Base-by-base conservation (phyloP, 2,113 vertebrate genomes). In the Lophura nycthemera region DNA sequence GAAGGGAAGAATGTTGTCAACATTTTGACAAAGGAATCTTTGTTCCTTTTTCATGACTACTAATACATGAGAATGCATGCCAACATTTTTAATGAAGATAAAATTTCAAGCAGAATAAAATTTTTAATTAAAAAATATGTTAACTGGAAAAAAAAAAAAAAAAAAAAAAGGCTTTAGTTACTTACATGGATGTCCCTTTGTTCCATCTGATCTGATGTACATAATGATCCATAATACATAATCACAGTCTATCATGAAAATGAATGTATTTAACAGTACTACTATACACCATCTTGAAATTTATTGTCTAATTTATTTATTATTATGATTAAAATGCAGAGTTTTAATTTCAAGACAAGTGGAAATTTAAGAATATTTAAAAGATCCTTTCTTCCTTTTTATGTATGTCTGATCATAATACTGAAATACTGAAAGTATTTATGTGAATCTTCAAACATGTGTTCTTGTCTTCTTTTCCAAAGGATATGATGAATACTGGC, bases 141-240 rank as follows among this genome's bases (percentile, higher is more conserved):
- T 60, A n/a, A 34, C 1, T 50, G 21, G 36, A 36, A 36, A 36
- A 36, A 38, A 38, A 38, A 38, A 38, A 38, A 38, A 38, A 50
- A 1, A 0, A 79, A 45, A 0, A 40, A 18, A 19, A 43, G 4
- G 0, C 4, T 89, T 69, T 56, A 10, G 4, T 15, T 56, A 89
- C 87, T 72, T 6, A 7, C 38, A 7, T 32, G 8, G 2, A 0
- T 42, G 19, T 45, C 4, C 3, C 7, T 86, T 71, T 63, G 22
- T 66, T 71, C 42, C 2, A 27, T 74, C 66, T 84, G 56, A 78
- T 50, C 27, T 19, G 24, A 36, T 47, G 10, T 17, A 50, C 8
- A 32, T n/a, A 19, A 57, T 56, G 54, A 56, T n/a, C 4, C 30
- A 32, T n/a, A 57, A 57, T 19, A 57, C 30, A 20, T 32, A 57